These are phyloP conservation scores for Ctenomys sociabilis DNA, from an alignment of 2,113 vertebrate genomes.

Conservation along the genomic window DNA sequence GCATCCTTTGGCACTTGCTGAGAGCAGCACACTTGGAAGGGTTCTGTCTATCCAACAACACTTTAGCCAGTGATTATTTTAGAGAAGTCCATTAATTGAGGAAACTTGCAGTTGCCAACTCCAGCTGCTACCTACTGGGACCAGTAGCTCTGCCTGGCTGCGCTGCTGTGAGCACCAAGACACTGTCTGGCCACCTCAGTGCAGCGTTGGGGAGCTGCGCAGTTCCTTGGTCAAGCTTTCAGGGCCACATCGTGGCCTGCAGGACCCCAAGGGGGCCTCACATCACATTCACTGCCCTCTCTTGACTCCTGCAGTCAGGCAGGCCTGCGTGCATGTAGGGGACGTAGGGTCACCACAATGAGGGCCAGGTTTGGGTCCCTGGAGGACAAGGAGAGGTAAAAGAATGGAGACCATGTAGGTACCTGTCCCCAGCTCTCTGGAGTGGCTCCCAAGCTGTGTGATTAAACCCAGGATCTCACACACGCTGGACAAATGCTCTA, in stretches of 20 bases:
- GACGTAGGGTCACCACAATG: accelerated
- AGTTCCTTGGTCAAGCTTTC: background rate
- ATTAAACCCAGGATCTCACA: background rate
- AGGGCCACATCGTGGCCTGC: background rate
- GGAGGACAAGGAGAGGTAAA: background rate
- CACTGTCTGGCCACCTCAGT: background rate
- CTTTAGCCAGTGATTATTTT: background rate
- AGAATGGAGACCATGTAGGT: no score
- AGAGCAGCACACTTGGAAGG: background rate
- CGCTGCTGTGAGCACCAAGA: background rate
- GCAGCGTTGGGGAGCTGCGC: background rate
- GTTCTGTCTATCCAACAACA: background rate
- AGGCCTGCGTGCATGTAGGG: background rate
- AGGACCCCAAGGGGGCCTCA: background rate
- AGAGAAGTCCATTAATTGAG: conserved; percentile 26
- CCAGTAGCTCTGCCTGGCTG: background rate
- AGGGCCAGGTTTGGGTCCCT: background rate
- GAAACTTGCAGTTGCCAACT: background rate
- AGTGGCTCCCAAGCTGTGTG: background rate
- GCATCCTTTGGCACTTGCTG: background rate
- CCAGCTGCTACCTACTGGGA: background rate
- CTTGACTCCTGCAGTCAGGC: background rate
- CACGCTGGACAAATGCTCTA: background rate
- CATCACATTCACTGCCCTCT: background rate
- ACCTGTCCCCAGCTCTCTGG: background rate